Base-by-base conservation (phyloP, 2,888 invertebrate genomes). In the Metacarcinus magister region DNA sequence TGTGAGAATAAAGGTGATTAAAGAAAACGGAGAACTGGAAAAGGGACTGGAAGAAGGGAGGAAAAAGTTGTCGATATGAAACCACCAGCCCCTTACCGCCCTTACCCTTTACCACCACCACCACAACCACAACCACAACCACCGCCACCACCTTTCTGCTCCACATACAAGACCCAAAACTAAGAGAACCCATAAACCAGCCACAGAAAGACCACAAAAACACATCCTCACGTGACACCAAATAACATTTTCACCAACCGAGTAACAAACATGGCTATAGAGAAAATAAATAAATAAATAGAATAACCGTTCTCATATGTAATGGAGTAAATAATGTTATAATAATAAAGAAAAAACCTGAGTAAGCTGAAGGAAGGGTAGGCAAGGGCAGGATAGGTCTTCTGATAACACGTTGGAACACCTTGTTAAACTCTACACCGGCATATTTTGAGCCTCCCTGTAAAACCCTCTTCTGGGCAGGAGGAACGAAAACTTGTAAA, bases 401-500 rank as follows among this genome's bases (percentile, higher is more conserved):
- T 32, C 8, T 82, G 32, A 32, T 32, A 39, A 16, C 32, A 87
- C 10, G 87, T n/a, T 1, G 2, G 87, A 87, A 87, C 87, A 39
- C 39, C 39, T 87, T 87, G 75, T 28, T 82, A 82, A 87, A 39
- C 3, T 87, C 23, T 39, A 39, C 39, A 87, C n/a, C 32, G 39
- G 87, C 87, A 39, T 87, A 39, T 39, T 87, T 39, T 39, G 39
- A 87, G 16, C 87, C 39, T 87, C 87, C 39, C 39, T 87, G 16
- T 39, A 87, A 87, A 39, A 87, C 39, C 87, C 87, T 87, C 87
- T 39, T 39, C n/a, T 75, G 28, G 87, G 87, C 87, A 39, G 13
- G 39, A 39, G 39, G 87, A 87, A 87, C 39, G 39, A 75, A 87
- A 87, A 87, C 39, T 87, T 87, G 39, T 87, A n/a, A 87, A 87